Conservation (phyloP, 2,113 vertebrate genomes). For the Piaya cayana region DNA sequence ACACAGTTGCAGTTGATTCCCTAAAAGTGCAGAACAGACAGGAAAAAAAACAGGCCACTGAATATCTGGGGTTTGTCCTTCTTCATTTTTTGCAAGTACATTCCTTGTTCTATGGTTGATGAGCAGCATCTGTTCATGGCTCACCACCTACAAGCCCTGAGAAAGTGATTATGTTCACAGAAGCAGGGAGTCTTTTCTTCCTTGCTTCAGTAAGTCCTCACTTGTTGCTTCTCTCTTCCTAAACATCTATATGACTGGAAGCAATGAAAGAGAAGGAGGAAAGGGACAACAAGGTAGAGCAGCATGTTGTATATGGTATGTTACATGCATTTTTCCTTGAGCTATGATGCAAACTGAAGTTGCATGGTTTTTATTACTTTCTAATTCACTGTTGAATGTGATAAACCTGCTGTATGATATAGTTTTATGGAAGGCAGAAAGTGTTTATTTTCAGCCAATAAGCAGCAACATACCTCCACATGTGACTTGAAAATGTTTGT, state of each 20-base stretch:
- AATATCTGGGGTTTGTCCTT: neutral
- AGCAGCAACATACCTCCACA: neutral
- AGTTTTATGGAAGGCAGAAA: neutral
- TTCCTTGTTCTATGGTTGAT: neutral
- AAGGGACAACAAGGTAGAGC: neutral
- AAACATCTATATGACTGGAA: neutral
- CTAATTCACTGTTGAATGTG: neutral
- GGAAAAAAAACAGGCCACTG: neutral
- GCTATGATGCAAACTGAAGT: neutral
- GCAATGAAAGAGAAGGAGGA: neutral
- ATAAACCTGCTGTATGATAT: neutral
- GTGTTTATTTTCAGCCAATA: neutral
- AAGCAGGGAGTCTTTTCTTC: neutral
- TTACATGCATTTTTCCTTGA: neutral
- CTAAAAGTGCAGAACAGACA: neutral
- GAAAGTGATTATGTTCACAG: neutral
- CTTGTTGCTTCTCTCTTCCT: neutral
- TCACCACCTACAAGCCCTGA: neutral
- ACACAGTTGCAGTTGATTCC: neutral
- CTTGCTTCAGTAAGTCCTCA: fast-evolving
- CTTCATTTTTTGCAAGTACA: neutral
- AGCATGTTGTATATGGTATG: fast-evolving
- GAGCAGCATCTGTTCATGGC: neutral
- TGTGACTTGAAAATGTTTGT: neutral
- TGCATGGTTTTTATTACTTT: neutral